These are phyloP conservation scores for Junonia oenone DNA, from an alignment of 2,888 invertebrate genomes.

Conservation along the genomic window DNA sequence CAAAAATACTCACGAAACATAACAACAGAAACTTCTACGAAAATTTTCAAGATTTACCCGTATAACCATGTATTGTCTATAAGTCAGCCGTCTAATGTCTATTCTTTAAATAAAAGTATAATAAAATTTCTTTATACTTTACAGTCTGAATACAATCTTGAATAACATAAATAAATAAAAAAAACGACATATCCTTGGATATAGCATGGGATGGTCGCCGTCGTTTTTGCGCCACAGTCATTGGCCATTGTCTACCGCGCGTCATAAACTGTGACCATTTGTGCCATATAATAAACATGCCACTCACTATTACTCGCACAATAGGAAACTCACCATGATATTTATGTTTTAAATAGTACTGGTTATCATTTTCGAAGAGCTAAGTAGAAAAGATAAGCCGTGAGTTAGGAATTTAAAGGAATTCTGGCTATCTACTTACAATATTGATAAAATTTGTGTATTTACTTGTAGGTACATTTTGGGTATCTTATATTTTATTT, in stretches of 20 bases:
- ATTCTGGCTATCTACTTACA: background rate
- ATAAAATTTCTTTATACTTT: too few species aligned
- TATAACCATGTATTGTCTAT: too few species aligned
- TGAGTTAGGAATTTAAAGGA: background rate
- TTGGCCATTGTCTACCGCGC: constrained; percentile 55
- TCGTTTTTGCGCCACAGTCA: constrained; percentile 32
- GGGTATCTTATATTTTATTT: too few species aligned
- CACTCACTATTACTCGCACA: constrained; percentile 25
- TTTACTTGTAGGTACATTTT: too few species aligned
- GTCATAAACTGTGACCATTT: constrained; percentile 45
- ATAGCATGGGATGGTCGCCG: constrained; percentile 20
- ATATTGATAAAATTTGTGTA: background rate
- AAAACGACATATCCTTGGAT: background rate
- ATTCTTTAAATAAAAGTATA: too few species aligned
- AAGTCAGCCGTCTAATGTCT: too few species aligned
- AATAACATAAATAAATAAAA: background rate
- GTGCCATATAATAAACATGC: constrained; percentile 33
- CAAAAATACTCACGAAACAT: too few species aligned
- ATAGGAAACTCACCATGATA: constrained; percentile 24
- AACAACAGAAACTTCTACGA: too few species aligned
- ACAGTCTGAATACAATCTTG: too few species aligned
- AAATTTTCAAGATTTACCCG: too few species aligned
- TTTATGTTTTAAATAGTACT: constrained; percentile 1
- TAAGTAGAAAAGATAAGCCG: background rate
- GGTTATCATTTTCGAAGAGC: background rate